A percentile compares a stretch with the other conserved stretches of the same genome.
Evolutionary conservation across 2,113 vertebrate genomes (phyloP).

Genomic region (Thamnaconus septentrionalis): DNA sequence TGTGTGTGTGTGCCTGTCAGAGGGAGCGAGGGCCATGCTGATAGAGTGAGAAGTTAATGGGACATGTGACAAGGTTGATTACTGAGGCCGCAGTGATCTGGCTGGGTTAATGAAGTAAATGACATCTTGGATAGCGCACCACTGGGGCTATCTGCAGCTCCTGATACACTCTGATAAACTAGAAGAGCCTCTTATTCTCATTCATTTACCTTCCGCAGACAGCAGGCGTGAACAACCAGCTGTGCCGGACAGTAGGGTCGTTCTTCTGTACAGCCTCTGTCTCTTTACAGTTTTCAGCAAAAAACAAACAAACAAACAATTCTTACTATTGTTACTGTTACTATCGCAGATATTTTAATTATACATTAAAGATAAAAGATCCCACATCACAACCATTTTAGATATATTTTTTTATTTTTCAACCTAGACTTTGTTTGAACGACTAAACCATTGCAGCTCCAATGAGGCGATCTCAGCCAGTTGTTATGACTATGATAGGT

Average conservation of each 20-base stretch:
- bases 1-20: slow-evolving; percentile 16
- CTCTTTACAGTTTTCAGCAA: too few species aligned
- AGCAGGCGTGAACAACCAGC: slow-evolving; percentile 13
- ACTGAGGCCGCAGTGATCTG: slow-evolving; percentile 64
- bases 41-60: slow-evolving; percentile 70
- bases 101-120: slow-evolving; percentile 73
- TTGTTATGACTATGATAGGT: too few species aligned
- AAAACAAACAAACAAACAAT: too few species aligned
- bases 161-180: slow-evolving; percentile 49
- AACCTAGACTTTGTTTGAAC: too few species aligned
- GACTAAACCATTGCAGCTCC: too few species aligned
- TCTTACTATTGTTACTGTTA: too few species aligned
- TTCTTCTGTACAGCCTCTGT: neutral
- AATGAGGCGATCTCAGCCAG: too few species aligned
- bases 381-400: too few species aligned
- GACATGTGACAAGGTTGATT: slow-evolving; percentile 72
- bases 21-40: slow-evolving; percentile 44
- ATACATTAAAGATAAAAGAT: too few species aligned
- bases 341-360: too few species aligned
- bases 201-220: slow-evolving; percentile 33
- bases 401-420: too few species aligned
- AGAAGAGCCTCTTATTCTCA: slow-evolving; percentile 30
- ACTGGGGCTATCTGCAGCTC: slow-evolving; percentile 39
- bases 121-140: slow-evolving; percentile 62
- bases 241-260: neutral